These are phyloP conservation scores for Nannospalax galili DNA, from an alignment of 2,113 vertebrate species.

Conservation along the genomic window DNA sequence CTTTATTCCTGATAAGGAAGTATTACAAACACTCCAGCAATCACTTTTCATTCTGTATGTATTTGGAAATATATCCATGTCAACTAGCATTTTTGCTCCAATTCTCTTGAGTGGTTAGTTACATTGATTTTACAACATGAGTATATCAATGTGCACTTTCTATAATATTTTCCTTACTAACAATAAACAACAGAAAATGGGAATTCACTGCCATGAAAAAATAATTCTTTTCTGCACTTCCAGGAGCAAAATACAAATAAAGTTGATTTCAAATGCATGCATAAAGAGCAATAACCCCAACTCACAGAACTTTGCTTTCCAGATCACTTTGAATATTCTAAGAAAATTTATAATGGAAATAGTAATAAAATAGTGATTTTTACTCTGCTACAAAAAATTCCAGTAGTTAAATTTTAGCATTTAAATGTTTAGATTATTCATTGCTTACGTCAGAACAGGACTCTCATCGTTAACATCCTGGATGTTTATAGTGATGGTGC, in stretches of 20 bases:
- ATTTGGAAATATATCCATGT: not conserved
- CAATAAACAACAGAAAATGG: not conserved
- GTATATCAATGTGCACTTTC: not conserved
- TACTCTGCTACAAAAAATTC: not conserved
- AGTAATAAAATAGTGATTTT: not conserved
- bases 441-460: conserved; percentile 47
- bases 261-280: not conserved
- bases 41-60: not conserved
- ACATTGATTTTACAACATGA: not conserved
- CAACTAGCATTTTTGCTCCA: not conserved
- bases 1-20: conserved; percentile 27
- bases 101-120: not conserved
- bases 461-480: conserved; percentile 77
- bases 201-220: not conserved
- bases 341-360: conserved; percentile 26
- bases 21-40: not conserved
- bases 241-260: not conserved
- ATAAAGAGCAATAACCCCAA: not conserved
- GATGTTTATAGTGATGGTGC: conserved; percentile 66
- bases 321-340: not conserved
- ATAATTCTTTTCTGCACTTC: not conserved
- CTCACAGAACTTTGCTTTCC: not conserved
- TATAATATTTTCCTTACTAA: not conserved
- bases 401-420: not conserved
- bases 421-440: conserved; percentile 57